These are phyloP conservation scores for Porites cylindrica DNA, from an alignment of 92 coral and sea anemone species.

Conservation along the genomic window DNA sequence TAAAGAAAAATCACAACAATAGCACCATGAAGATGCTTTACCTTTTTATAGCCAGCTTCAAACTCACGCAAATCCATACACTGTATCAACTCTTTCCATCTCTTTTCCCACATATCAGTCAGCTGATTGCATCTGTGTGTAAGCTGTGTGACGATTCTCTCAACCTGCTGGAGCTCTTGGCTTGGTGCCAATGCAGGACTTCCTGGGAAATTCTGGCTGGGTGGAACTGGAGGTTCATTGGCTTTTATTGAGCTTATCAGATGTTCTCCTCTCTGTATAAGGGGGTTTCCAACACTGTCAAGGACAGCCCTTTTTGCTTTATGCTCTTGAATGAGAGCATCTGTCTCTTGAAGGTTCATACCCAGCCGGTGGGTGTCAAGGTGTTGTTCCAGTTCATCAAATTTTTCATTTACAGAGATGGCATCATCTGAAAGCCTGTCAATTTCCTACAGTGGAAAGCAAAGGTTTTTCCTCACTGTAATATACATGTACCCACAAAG, in stretches of 20 bases:
- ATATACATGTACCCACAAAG: no score
- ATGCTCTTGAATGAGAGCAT: slow-evolving; percentile 74
- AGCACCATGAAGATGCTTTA: background rate
- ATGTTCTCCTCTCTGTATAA: slow-evolving; percentile 77
- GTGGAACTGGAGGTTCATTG: slow-evolving; percentile 74
- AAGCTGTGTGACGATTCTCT: slow-evolving; percentile 57
- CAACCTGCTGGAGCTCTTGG: slow-evolving; percentile 73
- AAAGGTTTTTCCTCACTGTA: background rate
- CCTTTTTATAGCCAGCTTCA: slow-evolving; percentile 92
- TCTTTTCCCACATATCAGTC: slow-evolving; percentile 81
- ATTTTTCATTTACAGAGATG: slow-evolving; percentile 53
- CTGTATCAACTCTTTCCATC: slow-evolving; percentile 85
- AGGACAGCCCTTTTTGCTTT: slow-evolving; percentile 67
- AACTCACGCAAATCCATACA: slow-evolving; percentile 79
- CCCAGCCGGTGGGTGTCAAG: slow-evolving; percentile 75
- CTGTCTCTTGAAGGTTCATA: slow-evolving; percentile 65
- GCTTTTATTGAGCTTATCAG: slow-evolving; percentile 74
- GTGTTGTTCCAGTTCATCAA: slow-evolving; percentile 74
- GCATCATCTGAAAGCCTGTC: slow-evolving; percentile 75
- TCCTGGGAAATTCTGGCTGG: slow-evolving; percentile 67
- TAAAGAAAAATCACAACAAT: no score
- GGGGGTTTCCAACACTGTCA: slow-evolving; percentile 67
- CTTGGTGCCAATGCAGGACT: slow-evolving; percentile 63
- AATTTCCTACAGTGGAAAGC: slow-evolving; percentile 31
- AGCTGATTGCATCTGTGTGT: slow-evolving; percentile 68